Conservation (phyloP, 2,797 vertebrate species). For the Myotis findleyi region DNA sequence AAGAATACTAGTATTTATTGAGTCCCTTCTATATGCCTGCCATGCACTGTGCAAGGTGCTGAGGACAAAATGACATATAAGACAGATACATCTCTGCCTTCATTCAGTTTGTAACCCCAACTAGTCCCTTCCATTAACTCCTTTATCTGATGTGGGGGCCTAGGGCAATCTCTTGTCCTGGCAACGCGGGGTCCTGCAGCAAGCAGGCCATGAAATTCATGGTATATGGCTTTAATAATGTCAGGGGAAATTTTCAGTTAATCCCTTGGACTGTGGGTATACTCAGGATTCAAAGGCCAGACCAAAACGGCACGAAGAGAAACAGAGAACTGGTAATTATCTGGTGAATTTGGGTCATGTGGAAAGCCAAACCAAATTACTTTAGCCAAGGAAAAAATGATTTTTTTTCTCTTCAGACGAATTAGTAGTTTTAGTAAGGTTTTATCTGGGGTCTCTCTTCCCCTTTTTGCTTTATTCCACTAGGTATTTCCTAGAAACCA, state of each 20-base stretch:
- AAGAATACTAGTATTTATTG: not conserved
- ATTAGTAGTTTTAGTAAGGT: slow-evolving; percentile 70
- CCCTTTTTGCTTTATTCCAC: not conserved
- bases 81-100: not conserved
- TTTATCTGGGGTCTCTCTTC: slow-evolving; percentile 72
- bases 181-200: slow-evolving; percentile 74
- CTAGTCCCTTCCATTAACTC: slow-evolving; percentile 57
- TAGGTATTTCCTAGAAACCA: slow-evolving; percentile 72
- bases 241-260: slow-evolving; percentile 85
- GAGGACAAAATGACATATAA: not conserved
- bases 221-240: slow-evolving; percentile 85
- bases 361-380: slow-evolving; percentile 81
- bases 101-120: not conserved
- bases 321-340: slow-evolving; percentile 82
- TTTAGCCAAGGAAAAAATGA: slow-evolving; percentile 75
- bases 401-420: slow-evolving; percentile 69
- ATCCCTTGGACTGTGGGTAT: slow-evolving; percentile 80
- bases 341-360: slow-evolving; percentile 83
- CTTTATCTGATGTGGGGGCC: slow-evolving; percentile 67
- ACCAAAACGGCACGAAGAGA: slow-evolving; percentile 75
- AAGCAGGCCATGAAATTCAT: slow-evolving; percentile 75
- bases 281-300: slow-evolving; percentile 78
- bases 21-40: not conserved
- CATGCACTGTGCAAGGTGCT: not conserved
- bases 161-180: slow-evolving; percentile 66